Conservation (phyloP, 2,797 vertebrate species). For the Squalus acanthias region DNA sequence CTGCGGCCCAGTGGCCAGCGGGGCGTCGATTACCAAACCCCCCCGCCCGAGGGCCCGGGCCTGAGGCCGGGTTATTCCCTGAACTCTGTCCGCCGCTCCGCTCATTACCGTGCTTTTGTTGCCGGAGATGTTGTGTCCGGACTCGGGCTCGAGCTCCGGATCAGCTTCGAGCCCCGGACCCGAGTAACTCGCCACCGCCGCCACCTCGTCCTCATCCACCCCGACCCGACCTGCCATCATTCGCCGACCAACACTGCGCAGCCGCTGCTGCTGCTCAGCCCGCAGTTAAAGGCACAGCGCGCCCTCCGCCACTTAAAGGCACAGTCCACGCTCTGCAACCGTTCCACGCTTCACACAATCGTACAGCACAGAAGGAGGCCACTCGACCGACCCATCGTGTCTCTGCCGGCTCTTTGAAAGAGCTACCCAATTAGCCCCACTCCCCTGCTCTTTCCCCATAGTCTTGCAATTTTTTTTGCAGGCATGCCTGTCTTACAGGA, state of each 20-base stretch:
- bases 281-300: not conserved
- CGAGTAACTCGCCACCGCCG: not conserved
- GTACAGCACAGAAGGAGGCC: not conserved
- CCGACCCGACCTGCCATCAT: constrained; percentile 11
- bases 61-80: not conserved
- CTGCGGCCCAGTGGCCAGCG: not conserved
- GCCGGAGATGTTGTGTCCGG: not conserved
- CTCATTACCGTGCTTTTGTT: not conserved
- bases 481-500: too few species aligned
- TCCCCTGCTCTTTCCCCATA: too few species aligned
- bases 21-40: not conserved
- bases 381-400: too few species aligned
- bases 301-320: not conserved
- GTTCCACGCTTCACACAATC: not conserved
- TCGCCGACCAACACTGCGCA: not conserved
- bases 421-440: too few species aligned
- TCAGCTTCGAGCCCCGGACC: not conserved
- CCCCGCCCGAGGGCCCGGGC: not conserved
- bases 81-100: not conserved
- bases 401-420: too few species aligned
- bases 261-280: not conserved
- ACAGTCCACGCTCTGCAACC: not conserved
- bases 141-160: not conserved
- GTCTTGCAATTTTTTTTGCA: too few species aligned
- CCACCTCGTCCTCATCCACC: not conserved